Conservation (phyloP, 1,140 invertebrate genomes). For the Drosophila insularis region DNA sequence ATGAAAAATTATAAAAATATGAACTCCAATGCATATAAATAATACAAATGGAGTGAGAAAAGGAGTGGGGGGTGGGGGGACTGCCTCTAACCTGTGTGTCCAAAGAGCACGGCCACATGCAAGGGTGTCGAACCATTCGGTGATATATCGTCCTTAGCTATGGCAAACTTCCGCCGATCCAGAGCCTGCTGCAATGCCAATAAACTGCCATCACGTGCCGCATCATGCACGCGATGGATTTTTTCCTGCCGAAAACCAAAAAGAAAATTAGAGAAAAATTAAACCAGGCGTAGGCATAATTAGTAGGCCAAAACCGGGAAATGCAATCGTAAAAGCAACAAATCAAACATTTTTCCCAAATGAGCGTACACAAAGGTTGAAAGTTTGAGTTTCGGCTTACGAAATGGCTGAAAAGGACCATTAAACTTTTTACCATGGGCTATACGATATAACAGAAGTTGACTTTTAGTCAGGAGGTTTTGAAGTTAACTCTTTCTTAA, state of each 20-base stretch:
- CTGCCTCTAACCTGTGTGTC: constrained; percentile 85
- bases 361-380: background rate
- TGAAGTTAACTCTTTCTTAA: too few relatives aligned
- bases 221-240: constrained; percentile 93
- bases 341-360: background rate
- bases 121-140: constrained; percentile 94
- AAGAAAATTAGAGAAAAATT: constrained; percentile 19
- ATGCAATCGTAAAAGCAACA: background rate
- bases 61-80: too few relatives aligned
- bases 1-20: constrained; percentile 13
- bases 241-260: constrained; percentile 87
- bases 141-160: constrained; percentile 90
- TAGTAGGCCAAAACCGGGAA: constrained; percentile 12
- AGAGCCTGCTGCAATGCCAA: constrained; percentile 92
- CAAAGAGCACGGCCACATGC: constrained; percentile 94
- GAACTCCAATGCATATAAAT: background rate
- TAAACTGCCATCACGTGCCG: constrained; percentile 92
- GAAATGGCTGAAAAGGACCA: too few relatives aligned
- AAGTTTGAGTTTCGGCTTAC: too few relatives aligned
- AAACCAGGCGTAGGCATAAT: constrained; percentile 25
- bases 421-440: too few relatives aligned
- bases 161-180: constrained; percentile 95
- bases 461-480: too few relatives aligned
- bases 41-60: background rate
- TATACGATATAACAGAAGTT: too few relatives aligned